These are phyloP conservation scores for Aspidapion aeneum DNA, from an alignment of 2,888 invertebrate species.

Conservation along the genomic window DNA sequence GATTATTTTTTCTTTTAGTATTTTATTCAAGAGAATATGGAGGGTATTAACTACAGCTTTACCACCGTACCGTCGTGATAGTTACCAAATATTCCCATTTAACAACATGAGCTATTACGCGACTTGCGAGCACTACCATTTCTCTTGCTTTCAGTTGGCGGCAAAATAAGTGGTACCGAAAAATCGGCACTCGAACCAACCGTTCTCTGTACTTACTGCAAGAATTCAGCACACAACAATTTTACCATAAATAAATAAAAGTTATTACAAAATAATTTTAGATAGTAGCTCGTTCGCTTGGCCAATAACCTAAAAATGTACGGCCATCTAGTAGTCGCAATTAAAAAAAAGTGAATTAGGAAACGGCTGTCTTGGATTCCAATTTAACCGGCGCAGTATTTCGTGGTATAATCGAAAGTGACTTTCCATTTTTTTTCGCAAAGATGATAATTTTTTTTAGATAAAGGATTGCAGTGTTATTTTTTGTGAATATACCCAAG, in stretches of 20 bases:
- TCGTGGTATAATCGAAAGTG: neutral
- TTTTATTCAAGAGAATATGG: too few species aligned
- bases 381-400: neutral
- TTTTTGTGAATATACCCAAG: too few species aligned
- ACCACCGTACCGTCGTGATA: too few species aligned
- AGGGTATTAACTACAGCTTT: too few species aligned
- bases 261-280: neutral
- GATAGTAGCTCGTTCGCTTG: neutral
- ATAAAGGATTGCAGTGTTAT: too few species aligned
- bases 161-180: conserved; percentile 1
- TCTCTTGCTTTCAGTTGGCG: conserved; percentile 1
- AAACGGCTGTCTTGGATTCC: neutral
- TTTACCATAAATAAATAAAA: neutral
- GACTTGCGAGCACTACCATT: neutral
- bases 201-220: neutral
- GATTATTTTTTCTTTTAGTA: too few species aligned
- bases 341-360: neutral
- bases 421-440: neutral
- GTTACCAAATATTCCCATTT: neutral
- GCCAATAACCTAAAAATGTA: neutral
- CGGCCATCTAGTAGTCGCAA: neutral
- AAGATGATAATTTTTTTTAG: neutral
- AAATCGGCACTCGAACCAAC: too few species aligned
- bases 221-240: neutral
- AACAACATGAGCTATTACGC: neutral